phyloP scores from a whole-genome alignment of 2,113 vertebrate genomes.

The Phaetusa simplex region DNA sequence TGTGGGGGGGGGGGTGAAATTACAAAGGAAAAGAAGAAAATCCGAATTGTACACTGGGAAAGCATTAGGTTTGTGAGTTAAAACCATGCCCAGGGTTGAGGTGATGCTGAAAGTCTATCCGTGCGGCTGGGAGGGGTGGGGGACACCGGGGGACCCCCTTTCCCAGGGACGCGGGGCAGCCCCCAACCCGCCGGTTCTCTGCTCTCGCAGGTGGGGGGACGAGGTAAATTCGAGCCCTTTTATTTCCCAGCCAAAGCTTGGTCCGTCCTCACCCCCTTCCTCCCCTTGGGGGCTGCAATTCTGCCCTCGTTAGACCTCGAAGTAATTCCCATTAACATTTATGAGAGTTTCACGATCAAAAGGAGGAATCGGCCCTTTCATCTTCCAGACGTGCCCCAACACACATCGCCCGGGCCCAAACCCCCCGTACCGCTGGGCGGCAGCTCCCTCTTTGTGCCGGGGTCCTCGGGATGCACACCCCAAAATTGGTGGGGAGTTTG shows the following conservation, averaged over 20 bases:
- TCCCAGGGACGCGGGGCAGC: background rate
- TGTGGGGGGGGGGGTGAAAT: no score
- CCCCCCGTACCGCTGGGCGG: background rate
- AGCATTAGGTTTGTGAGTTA: background rate
- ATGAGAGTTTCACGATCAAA: conserved; percentile 75
- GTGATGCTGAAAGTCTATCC: background rate
- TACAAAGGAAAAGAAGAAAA: background rate
- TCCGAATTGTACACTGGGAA: background rate
- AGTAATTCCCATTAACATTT: conserved; percentile 72
- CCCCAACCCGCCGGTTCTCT: background rate
- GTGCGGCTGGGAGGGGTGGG: background rate
- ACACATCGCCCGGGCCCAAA: background rate
- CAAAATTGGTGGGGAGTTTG: fast-evolving
- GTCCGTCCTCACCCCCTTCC: background rate
- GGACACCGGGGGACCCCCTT: background rate
- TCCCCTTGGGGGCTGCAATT: conserved; percentile 1
- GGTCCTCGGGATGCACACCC: background rate
- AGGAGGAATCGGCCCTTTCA: conserved; percentile 60
- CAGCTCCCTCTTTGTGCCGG: background rate
- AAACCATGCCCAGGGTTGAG: background rate
- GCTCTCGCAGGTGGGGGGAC: background rate
- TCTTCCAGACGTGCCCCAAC: conserved; percentile 61
- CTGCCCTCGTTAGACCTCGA: conserved; percentile 32
- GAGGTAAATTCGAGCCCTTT: background rate
- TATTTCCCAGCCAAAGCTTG: background rate